These are phyloP conservation scores for Anguilla pacifica DNA, from an alignment of 2,797 vertebrate species.

Conservation along the genomic window DNA sequence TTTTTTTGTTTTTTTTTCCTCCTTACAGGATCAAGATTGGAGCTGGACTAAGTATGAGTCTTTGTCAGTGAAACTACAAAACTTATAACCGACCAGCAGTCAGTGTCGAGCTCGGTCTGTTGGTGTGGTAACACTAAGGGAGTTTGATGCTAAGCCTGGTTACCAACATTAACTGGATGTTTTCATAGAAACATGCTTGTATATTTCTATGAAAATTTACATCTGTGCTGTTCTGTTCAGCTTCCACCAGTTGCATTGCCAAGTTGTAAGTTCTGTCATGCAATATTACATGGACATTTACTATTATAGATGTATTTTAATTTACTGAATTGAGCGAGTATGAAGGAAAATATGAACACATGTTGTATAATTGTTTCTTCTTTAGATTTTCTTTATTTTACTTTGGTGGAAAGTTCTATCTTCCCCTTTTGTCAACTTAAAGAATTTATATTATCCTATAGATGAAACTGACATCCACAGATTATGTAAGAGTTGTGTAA, in stretches of 20 bases:
- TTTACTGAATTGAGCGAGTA: slow-evolving; percentile 36
- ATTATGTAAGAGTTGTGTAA: slow-evolving; percentile 11
- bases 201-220: slow-evolving; percentile 18
- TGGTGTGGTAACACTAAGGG: slow-evolving; percentile 64
- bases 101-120: slow-evolving; percentile 36
- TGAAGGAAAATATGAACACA: slow-evolving; percentile 13
- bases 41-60: slow-evolving; percentile 72
- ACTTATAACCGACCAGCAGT: slow-evolving; percentile 53
- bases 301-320: slow-evolving; percentile 33
- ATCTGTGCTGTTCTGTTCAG: slow-evolving; percentile 15
- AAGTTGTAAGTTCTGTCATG: slow-evolving; percentile 29
- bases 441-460: background rate
- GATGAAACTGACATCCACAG: background rate
- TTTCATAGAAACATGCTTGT: slow-evolving; percentile 42
- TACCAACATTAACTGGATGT: slow-evolving; percentile 48
- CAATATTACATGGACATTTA: slow-evolving; percentile 47
- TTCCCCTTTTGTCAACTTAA: background rate
- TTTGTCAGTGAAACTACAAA: slow-evolving; percentile 65
- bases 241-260: background rate
- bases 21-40: slow-evolving; percentile 74
- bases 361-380: slow-evolving; percentile 32
- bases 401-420: slow-evolving; percentile 26
- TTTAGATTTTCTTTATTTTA: slow-evolving; percentile 42
- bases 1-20: slow-evolving; percentile 37
- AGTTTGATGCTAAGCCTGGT: slow-evolving; percentile 24